Evolutionary conservation across 2,888 invertebrate species (phyloP).

Genomic region (Agrilus mali): DNA sequence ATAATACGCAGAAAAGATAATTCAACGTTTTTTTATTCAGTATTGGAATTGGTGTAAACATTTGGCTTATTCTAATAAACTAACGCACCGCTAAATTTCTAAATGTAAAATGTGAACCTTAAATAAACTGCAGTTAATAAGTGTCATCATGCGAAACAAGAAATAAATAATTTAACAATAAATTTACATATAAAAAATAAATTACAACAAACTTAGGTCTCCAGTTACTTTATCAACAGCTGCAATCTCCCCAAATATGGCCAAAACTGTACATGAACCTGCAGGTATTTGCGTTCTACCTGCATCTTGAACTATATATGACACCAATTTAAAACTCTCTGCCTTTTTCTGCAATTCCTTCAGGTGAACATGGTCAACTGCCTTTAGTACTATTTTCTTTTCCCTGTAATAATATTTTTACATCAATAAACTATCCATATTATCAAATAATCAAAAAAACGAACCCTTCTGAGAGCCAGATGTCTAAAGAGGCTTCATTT

Average conservation of each 20-base stretch:
- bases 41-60: too few relatives aligned
- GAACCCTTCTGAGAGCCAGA: constrained; percentile 40
- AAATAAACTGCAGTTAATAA: neutral
- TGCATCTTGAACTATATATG: constrained; percentile 28
- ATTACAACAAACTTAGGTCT: constrained; percentile 18
- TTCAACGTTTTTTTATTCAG: too few relatives aligned
- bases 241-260: constrained; percentile 36
- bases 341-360: constrained; percentile 28
- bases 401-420: constrained; percentile 22
- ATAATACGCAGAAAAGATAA: too few relatives aligned
- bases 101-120: neutral
- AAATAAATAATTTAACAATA: constrained; percentile 1
- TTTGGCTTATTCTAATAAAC: too few relatives aligned
- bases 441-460: neutral
- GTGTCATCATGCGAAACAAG: neutral
- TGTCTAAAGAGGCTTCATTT: constrained; percentile 32
- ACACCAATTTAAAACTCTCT: constrained; percentile 22
- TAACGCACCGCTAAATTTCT: too few relatives aligned
- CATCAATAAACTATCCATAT: constrained; percentile 1
- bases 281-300: constrained; percentile 35
- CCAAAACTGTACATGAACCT: constrained; percentile 36
- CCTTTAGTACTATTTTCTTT: constrained; percentile 35
- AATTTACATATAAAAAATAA: constrained; percentile 2
- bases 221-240: constrained; percentile 34
- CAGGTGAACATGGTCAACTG: constrained; percentile 29